Evolutionary conservation across 2,113 vertebrate species (phyloP).

Genomic region (Zapus hudsonius): DNA sequence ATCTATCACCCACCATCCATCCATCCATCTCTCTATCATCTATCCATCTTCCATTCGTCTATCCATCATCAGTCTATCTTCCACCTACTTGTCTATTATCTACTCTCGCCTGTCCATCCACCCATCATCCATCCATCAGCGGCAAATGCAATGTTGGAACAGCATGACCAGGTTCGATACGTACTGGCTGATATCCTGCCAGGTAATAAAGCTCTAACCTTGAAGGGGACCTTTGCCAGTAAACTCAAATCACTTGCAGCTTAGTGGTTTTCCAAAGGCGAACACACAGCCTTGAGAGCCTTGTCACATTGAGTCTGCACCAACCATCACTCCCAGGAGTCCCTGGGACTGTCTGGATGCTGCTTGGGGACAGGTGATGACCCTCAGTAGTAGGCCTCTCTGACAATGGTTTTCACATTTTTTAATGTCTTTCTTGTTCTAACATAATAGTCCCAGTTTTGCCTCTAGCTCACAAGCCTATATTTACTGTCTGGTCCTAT

Average conservation of each 20-base stretch:
- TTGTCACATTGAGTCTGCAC: not conserved
- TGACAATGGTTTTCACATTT: no score
- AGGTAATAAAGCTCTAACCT: not conserved
- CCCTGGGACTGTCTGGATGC: not conserved
- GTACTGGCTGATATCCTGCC: not conserved
- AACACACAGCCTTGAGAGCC: no score
- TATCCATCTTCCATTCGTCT: not conserved
- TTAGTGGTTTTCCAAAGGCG: not conserved
- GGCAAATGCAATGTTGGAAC: not conserved
- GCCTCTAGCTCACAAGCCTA: not conserved
- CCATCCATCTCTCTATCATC: no score
- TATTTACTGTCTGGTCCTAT: not conserved
- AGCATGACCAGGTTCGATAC: not conserved
- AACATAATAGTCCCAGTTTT: not conserved
- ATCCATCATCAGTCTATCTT: not conserved
- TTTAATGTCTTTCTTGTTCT: not conserved
- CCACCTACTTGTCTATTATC: no score
- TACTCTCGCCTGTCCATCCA: not conserved
- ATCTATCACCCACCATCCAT: no score
- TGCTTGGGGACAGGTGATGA: not conserved
- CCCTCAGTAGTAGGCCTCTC: accelerated
- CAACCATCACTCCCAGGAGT: not conserved
- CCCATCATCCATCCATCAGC: not conserved
- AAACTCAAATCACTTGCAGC: not conserved
- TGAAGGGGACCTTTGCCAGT: not conserved